Base-by-base conservation (phyloP, 2,888 invertebrate genomes). In the Aporophyla lueneburgensis region DNA sequence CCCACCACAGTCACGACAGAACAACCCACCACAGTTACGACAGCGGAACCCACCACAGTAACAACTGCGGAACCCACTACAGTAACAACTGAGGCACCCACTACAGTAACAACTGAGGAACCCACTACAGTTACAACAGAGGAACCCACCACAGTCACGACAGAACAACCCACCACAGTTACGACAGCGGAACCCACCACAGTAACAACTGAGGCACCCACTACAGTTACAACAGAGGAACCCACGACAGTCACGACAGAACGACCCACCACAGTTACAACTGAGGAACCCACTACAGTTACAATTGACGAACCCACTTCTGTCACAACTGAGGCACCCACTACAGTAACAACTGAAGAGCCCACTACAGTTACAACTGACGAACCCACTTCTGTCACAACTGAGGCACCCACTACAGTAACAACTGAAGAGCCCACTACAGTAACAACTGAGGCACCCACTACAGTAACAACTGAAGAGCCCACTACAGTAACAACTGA, bases 41-140 rank as follows among this genome's bases (percentile, higher is more conserved):
- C 71, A 0, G 68, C 27, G 5, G 71, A 24, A 1, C 19, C 65
- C 0, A 19, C 65, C 0, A 51, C 71, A 3, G 4, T 12, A 0
- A 71, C 72, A 0, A 70, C 65, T 16, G 54, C 56, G 21, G 54
- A 27, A 1, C 46, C 67, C 0, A 58, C 65, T 2, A 58, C 74
- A 0, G 43, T 46, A 12, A 74, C 78, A 0, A 76, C 74, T 14
- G 51, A 9, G 9, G 66, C 16, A n/a, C 67, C 67, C 16, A 66
- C 75, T 4, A 70, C 79, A 21, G 43, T 46, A 10, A 67, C 75
- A 5, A 80, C 80, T 3, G 43, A 62, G 0, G 67, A 2, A 1
- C 49, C 76, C 0, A 65, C 76, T 5, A 67, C 74, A 0, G 59
- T 54, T 0, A 76, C 43, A 0, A 68, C 24, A 0, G 19, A 56